A percentile compares a stretch with the other conserved stretches of the same genome.
These are phyloP conservation scores for Catalaphyllia jardinei DNA, from an alignment of 64 coral and sea anemone species.

Conservation along the genomic window DNA sequence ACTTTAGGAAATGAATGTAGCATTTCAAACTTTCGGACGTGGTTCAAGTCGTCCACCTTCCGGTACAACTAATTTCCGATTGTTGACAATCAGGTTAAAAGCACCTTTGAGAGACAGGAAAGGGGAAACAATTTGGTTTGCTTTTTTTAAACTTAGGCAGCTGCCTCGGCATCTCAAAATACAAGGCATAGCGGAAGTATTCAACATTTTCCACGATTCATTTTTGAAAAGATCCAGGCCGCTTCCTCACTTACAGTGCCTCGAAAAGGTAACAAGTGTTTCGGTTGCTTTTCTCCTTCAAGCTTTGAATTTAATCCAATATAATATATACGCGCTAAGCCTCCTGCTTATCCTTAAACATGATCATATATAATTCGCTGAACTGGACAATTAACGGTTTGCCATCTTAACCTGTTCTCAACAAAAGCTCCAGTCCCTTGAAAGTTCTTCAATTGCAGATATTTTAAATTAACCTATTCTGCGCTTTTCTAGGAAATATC, in stretches of 20 bases:
- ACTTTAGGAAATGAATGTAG: not conserved
- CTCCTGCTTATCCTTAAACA: too few species aligned
- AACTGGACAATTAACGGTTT: too few species aligned
- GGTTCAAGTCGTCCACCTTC: not conserved
- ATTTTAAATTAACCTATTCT: too few species aligned
- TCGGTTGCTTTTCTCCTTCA: too few species aligned
- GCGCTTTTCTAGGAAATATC: too few species aligned
- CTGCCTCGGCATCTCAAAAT: not conserved
- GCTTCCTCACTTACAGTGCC: not conserved
- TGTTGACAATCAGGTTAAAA: constrained; percentile 12
- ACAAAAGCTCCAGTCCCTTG: too few species aligned
- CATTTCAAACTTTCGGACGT: not conserved
- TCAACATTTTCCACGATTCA: not conserved
- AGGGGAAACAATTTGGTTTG: not conserved
- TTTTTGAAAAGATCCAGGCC: not conserved
- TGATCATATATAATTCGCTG: too few species aligned
- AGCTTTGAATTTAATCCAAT: too few species aligned
- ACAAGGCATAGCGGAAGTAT: not conserved
- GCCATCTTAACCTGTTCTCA: too few species aligned
- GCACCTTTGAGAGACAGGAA: not conserved
- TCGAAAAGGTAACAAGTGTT: not conserved
- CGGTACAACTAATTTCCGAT: constrained; percentile 11
- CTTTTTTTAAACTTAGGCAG: not conserved
- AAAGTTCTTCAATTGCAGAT: too few species aligned
- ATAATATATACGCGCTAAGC: too few species aligned